Evolutionary conservation across 2,888 invertebrate genomes (phyloP), one percentile per base, ranked within the genome.

Genomic region (Drosophila nigricruria): DNA sequence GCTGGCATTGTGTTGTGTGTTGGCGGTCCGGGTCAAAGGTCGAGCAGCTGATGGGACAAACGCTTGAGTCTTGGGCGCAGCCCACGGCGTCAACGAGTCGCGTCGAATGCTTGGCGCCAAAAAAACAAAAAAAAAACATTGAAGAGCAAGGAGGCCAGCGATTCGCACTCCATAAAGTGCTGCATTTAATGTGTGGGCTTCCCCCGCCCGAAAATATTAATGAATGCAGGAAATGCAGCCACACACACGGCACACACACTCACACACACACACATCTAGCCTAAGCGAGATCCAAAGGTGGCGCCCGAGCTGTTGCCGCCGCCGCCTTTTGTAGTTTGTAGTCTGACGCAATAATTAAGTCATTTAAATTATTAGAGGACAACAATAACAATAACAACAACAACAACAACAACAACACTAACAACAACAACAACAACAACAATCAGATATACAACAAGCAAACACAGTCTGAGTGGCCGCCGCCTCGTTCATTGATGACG

Each of bases 261-360:
- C 20, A 38, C 32, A 34, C 18, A 43, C 20, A 34, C n/a, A 20
- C 16, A n/a, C n/a, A n/a, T n/a, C n/a, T n/a, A 34, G 14, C 3
- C 16, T 9, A 5, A 18, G 12, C 42, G 52, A 58, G 64, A 53
- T 59, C 43, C 64, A 73, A 73, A 70, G 70, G 58, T 75, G 74
- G 80, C 77, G 71, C 74, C 65, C 43, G 38, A 49, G 27, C 18
- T 23, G 45, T 34, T 54, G 34, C 56, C 30, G 72, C 50, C 60
- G 82, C 84, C 80, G 75, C 75, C 75, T 75, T 70, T 74, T 74
- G 70, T 77, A 61, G 64, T 77, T 65, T 64, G 72, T 83, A 81
- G 91, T 90, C 91, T 91, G 90, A 88, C 90, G 90, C 91, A 84
- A 84, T 91, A 89, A 90, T 90, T 87, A 91, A 90, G 83, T 89